These are phyloP conservation scores for Epirrhoe alternata DNA, from an alignment of 2,888 invertebrate species.

Conservation along the genomic window DNA sequence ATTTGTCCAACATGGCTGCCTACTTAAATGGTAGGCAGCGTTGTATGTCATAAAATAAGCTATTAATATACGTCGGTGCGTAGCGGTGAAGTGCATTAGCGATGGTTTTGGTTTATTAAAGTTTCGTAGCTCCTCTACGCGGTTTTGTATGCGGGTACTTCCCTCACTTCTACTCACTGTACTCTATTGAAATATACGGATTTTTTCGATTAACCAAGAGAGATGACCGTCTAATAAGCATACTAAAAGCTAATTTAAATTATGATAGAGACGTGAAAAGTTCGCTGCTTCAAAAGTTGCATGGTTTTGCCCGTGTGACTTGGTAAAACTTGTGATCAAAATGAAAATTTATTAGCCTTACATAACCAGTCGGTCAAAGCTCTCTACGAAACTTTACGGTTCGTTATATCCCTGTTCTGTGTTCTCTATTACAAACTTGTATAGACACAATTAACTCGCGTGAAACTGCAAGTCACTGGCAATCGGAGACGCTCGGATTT, in stretches of 20 bases:
- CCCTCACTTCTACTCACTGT: not conserved
- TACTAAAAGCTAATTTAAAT: not conserved
- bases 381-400: conserved; percentile 17
- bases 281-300: not conserved
- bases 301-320: not conserved
- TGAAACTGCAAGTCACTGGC: conserved; percentile 78
- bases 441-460: conserved; percentile 74
- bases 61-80: conserved; percentile 50
- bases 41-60: conserved; percentile 49
- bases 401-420: conserved; percentile 13
- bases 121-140: conserved; percentile 60
- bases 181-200: not conserved
- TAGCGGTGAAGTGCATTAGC: conserved; percentile 55
- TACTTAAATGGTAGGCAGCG: conserved; percentile 42
- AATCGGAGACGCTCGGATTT: conserved; percentile 75
- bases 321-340: not conserved
- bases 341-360: not conserved
- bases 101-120: conserved; percentile 54
- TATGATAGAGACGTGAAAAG: not conserved
- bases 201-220: not conserved
- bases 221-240: not conserved
- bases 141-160: conserved; percentile 41
- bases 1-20: conserved; percentile 46
- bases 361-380: conserved; percentile 8
- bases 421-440: conserved; percentile 18